Evolutionary conservation across 2,113 vertebrate genomes (phyloP).

Genomic region (Oceanites oceanicus): DNA sequence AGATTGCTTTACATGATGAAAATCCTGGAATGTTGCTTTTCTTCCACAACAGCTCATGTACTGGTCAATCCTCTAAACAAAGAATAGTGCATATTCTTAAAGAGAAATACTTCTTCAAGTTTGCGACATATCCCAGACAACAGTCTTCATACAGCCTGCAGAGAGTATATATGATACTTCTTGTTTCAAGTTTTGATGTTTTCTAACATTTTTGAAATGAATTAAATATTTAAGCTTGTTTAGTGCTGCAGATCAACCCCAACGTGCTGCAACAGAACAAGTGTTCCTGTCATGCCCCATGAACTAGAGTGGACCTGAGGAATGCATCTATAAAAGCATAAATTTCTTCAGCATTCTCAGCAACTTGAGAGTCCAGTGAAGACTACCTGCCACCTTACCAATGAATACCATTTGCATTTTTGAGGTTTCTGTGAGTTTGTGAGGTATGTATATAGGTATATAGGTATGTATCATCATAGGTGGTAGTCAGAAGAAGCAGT

Average conservation of each 20-base stretch:
- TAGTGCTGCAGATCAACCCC: background rate
- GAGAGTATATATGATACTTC: background rate
- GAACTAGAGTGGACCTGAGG: background rate
- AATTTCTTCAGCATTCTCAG: background rate
- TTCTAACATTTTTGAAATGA: background rate
- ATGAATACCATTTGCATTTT: background rate
- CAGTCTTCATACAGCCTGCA: background rate
- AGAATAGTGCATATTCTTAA: background rate
- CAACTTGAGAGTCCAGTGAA: background rate
- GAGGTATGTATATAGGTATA: background rate
- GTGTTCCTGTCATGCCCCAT: background rate
- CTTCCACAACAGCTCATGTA: background rate
- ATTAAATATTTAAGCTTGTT: background rate
- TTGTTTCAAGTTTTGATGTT: background rate
- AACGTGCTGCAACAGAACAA: background rate
- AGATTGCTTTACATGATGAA: background rate
- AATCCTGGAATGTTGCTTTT: background rate
- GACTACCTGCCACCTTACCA: background rate
- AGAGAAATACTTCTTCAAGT: background rate
- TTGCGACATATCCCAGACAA: background rate
- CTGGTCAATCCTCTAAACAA: background rate
- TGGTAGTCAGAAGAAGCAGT: background rate
- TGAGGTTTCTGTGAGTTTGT: background rate
- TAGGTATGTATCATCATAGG: background rate
- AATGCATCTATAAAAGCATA: background rate